These are phyloP conservation scores for Phocoena phocoena DNA, from an alignment of 2,113 vertebrate genomes.

Conservation along the genomic window DNA sequence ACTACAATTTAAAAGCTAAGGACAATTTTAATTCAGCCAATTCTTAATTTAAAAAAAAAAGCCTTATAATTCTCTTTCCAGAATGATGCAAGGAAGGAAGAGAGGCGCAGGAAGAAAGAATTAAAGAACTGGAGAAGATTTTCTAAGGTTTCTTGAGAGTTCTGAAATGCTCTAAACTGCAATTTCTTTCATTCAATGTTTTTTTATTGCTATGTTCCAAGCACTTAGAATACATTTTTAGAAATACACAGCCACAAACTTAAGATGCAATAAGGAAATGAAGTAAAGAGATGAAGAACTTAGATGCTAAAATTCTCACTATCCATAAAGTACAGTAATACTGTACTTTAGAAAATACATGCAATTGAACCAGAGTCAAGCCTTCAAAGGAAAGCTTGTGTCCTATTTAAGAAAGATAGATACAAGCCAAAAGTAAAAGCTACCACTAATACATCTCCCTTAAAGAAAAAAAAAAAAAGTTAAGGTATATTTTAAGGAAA, in stretches of 20 bases:
- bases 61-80: conserved; percentile 6
- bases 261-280: background rate
- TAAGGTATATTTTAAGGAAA: conserved; percentile 42
- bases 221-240: conserved; percentile 48
- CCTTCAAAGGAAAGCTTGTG: background rate
- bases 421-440: conserved; percentile 26
- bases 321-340: background rate
- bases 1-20: conserved; percentile 37
- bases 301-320: conserved; percentile 32
- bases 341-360: conserved; percentile 30
- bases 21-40: conserved; percentile 49
- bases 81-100: background rate
- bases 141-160: conserved; percentile 39
- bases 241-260: conserved; percentile 18
- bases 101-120: background rate
- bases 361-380: conserved; percentile 36
- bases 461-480: background rate
- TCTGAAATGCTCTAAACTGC: conserved; percentile 42
- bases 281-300: conserved; percentile 23
- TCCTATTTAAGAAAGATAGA: conserved; percentile 15
- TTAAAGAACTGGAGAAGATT: background rate
- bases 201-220: conserved; percentile 49
- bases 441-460: background rate
- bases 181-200: conserved; percentile 14
- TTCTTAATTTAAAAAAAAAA: background rate